These are phyloP conservation scores for Nephrotoma flavescens DNA, from an alignment of 2,888 invertebrate genomes.

Conservation along the genomic window DNA sequence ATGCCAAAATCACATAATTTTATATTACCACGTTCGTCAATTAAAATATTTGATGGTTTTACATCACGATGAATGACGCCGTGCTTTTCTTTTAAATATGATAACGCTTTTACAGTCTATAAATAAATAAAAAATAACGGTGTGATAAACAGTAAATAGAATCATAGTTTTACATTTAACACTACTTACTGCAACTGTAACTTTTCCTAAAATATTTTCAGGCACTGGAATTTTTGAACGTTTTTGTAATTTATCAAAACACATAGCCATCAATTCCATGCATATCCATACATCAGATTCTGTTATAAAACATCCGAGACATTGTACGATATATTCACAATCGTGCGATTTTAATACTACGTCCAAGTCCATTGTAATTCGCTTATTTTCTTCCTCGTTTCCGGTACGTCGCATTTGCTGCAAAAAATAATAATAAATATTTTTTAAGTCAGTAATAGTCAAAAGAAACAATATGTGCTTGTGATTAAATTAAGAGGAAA, in stretches of 20 bases:
- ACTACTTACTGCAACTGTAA: slow-evolving; percentile 78
- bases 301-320: slow-evolving; percentile 94
- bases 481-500: no score
- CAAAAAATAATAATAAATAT: slow-evolving; percentile 13
- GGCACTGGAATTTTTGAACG: slow-evolving; percentile 78
- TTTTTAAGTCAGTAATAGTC: neutral
- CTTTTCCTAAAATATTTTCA: slow-evolving; percentile 90
- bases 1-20: slow-evolving; percentile 99
- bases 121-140: slow-evolving; percentile 15
- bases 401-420: slow-evolving; percentile 95
- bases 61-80: slow-evolving; percentile 97
- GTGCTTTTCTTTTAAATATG: slow-evolving; percentile 94
- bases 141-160: neutral
- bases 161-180: neutral
- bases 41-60: slow-evolving; percentile 95
- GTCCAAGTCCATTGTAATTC: slow-evolving; percentile 97
- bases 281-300: slow-evolving; percentile 99
- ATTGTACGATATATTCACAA: slow-evolving; percentile 93
- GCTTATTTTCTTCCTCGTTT: slow-evolving; percentile 91
- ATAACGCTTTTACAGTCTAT: slow-evolving; percentile 87
- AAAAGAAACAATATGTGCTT: no score
- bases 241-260: slow-evolving; percentile 92
- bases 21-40: slow-evolving; percentile 88
- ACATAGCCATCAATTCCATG: slow-evolving; percentile 99
- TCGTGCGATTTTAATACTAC: slow-evolving; percentile 96